Evolutionary conservation across 2,797 vertebrate species (phyloP).

Genomic region (Ctenosaura bakeri): DNA sequence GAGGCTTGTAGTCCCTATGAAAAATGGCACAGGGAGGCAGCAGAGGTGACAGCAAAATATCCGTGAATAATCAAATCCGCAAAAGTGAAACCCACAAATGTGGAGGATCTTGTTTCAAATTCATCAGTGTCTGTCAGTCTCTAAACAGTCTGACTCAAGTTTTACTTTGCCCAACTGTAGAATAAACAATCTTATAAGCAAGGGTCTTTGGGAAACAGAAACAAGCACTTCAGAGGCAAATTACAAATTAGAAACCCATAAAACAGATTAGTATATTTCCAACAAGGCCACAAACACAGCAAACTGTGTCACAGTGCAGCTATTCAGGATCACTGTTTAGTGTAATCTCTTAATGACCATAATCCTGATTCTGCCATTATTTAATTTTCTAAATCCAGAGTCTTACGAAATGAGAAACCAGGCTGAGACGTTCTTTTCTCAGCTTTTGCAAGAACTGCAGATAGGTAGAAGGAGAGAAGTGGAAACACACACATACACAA

Average conservation of each 20-base stretch:
- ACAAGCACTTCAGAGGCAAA: slow-evolving; percentile 71
- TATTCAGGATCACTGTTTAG: slow-evolving; percentile 58
- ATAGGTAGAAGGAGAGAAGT: neutral
- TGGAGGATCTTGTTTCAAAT: neutral
- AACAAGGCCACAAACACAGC: slow-evolving; percentile 67
- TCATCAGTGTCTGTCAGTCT: slow-evolving; percentile 33
- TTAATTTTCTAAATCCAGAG: slow-evolving; percentile 51
- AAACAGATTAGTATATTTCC: slow-evolving; percentile 73
- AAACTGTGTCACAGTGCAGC: slow-evolving; percentile 54
- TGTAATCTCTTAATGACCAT: slow-evolving; percentile 66
- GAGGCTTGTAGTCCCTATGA: no score
- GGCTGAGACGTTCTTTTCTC: slow-evolving; percentile 23
- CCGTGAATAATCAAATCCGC: no score
- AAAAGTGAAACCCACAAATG: no score
- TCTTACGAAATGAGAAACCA: slow-evolving; percentile 40
- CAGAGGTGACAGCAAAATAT: no score
- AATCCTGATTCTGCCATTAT: slow-evolving; percentile 51
- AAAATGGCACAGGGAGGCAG: no score
- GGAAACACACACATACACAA: neutral
- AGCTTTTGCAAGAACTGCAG: slow-evolving; percentile 6
- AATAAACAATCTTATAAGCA: slow-evolving; percentile 55
- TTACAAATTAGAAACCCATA: slow-evolving; percentile 71
- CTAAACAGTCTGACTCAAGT: neutral
- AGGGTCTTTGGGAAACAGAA: slow-evolving; percentile 58
- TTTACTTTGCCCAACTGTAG: slow-evolving; percentile 33